Evolutionary conservation across 2,797 vertebrate species (phyloP), one percentile per base, ranked within the genome.

Genomic region (Tympanoctomys barrerae): DNA sequence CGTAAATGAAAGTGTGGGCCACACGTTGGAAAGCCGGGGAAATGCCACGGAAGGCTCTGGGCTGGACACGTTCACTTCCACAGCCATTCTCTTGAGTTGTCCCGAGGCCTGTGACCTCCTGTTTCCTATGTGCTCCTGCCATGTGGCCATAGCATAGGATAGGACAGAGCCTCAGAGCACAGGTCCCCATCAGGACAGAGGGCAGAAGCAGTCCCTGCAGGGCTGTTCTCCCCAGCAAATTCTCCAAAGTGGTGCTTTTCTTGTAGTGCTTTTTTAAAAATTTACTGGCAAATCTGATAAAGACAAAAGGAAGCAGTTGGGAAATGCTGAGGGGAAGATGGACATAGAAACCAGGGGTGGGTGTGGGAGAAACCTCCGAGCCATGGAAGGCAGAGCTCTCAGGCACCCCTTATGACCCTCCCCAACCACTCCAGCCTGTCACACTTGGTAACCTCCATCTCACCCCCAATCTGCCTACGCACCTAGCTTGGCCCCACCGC

Each of bases 341-440:
- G 57, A 21, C 4, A 12, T 46, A 59, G 46, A 16, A 10, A 16
- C 7, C 31, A 52, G 39, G 8, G 39, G 8, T 9, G 49, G 26
- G 16, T 59, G 52, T 4, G 22, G 16, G 36, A 57, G 26, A 28
- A 26, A 52, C 66, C 33, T n/a, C n/a, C 0, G 22, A 68, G 13
- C 21, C 19, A 1, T 5, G 0, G 16, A 1, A 2, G 2, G 31
- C 12, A 31, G 26, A 31, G 46, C 5, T 14, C 68, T 31, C 19
- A 24, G 26, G 26, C n/a, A 9, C 66, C 2, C 24, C 10, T 31
- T n/a, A 12, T 22, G 28, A 8, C 33, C 12, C 46, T 24, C 39
- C 33, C 33, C 18, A 16, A 24, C 19, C 62, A 22, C 64, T 19
- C 64, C 62, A 24, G 10, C 4, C n/a, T 42, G 33, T n/a, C 21